phyloP scores from a whole-genome alignment of 1,140 invertebrate genomes.

The Gonatopus flavifemur region DNA sequence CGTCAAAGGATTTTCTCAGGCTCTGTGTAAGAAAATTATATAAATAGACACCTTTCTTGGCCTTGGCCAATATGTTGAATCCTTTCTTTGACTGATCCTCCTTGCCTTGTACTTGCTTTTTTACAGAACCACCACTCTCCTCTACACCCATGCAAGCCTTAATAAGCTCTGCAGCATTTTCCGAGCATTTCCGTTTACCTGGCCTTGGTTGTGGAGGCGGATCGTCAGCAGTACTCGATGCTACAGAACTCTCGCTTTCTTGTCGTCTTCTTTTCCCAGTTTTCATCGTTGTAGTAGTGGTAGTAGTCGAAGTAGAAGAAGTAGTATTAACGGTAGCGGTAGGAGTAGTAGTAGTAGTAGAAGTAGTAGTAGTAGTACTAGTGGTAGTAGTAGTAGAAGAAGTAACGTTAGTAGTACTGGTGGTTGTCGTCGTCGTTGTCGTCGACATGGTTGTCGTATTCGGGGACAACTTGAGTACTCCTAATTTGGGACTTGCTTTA shows the following conservation, averaged over 20 bases:
- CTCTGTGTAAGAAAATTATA: too few relatives aligned
- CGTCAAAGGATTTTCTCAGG: too few relatives aligned
- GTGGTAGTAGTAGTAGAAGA: too few relatives aligned
- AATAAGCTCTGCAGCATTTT: slow-evolving; percentile 68
- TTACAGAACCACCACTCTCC: slow-evolving; percentile 54
- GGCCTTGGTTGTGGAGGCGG: slow-evolving; percentile 57
- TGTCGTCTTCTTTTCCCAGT: slow-evolving; percentile 70
- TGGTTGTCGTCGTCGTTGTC: too few relatives aligned
- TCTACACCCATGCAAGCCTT: slow-evolving; percentile 71
- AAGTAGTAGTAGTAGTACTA: too few relatives aligned
- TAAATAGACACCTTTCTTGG: slow-evolving; percentile 54
- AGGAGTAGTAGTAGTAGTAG: too few relatives aligned
- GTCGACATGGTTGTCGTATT: too few relatives aligned
- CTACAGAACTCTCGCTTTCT: slow-evolving; percentile 74
- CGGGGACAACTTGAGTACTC: slow-evolving; percentile 40
- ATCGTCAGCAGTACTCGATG: slow-evolving; percentile 64
- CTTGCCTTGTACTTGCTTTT: slow-evolving; percentile 53
- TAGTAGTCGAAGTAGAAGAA: too few relatives aligned
- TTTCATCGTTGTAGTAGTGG: slow-evolving; percentile 39
- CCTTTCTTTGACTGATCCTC: slow-evolving; percentile 55
- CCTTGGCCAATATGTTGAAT: slow-evolving; percentile 53
- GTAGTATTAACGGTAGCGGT: too few relatives aligned
- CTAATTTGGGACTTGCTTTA: slow-evolving; percentile 49
- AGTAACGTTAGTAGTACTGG: too few relatives aligned
- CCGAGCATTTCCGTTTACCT: slow-evolving; percentile 68